phyloP scores from a whole-genome alignment of 2,888 invertebrate genomes.

The Fissipunctia ypsillon region DNA sequence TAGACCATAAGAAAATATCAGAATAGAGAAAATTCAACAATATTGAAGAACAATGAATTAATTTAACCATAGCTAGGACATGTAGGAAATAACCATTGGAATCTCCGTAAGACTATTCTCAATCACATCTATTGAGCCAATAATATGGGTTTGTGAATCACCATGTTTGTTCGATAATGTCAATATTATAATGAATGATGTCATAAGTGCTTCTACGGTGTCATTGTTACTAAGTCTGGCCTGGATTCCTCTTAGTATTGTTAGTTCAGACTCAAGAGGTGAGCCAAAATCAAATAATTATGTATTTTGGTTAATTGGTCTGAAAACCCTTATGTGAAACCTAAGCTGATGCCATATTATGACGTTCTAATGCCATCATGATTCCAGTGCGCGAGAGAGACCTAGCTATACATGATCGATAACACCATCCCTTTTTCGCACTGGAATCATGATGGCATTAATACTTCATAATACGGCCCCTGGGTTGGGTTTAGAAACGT shows the following conservation, averaged over 20 bases:
- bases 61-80: not conserved
- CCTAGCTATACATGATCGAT: too few relatives aligned
- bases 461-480: too few relatives aligned
- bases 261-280: not conserved
- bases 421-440: too few relatives aligned
- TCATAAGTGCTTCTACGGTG: conserved; percentile 52
- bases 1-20: conserved; percentile 13
- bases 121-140: conserved; percentile 27
- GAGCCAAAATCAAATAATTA: not conserved
- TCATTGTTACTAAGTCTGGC: conserved; percentile 49
- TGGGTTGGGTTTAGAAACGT: too few relatives aligned
- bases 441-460: too few relatives aligned
- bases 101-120: conserved; percentile 38
- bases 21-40: not conserved
- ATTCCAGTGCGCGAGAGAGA: too few relatives aligned
- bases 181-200: conserved; percentile 71
- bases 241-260: conserved; percentile 20
- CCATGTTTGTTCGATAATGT: conserved; percentile 54
- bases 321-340: not conserved
- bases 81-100: conserved; percentile 4
- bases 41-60: conserved; percentile 19
- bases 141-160: conserved; percentile 64
- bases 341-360: too few relatives aligned
- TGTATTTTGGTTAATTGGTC: not conserved
- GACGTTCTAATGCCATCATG: too few relatives aligned